Conservation (phyloP, 2,888 invertebrate species). For the Noctua comes region DNA sequence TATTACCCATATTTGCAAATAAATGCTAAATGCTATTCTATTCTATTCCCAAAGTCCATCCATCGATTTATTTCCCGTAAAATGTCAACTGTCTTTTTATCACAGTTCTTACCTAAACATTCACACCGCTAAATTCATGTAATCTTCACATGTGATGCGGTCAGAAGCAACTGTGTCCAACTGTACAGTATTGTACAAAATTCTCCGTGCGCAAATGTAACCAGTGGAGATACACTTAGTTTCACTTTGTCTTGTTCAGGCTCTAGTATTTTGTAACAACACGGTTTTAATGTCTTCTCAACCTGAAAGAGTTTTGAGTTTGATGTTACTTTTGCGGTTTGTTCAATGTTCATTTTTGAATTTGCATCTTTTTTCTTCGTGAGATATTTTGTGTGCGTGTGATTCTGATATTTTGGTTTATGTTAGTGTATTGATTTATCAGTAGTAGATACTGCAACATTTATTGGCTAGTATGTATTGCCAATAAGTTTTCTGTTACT, state of each 20-base stretch:
- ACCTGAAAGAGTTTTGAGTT: slow-evolving; percentile 33
- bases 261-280: slow-evolving; percentile 44
- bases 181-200: slow-evolving; percentile 55
- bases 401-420: neutral
- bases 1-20: too few relatives aligned
- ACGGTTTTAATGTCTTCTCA: slow-evolving; percentile 49
- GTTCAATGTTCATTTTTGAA: slow-evolving; percentile 9
- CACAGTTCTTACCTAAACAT: neutral
- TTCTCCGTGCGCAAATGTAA: slow-evolving; percentile 52
- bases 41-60: neutral
- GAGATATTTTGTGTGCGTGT: neutral
- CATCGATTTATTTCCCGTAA: neutral
- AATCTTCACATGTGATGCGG: slow-evolving; percentile 12
- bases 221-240: slow-evolving; percentile 36
- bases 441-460: neutral
- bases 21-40: too few relatives aligned
- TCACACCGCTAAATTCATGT: slow-evolving; percentile 7
- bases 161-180: slow-evolving; percentile 15
- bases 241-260: slow-evolving; percentile 46
- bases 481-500: neutral
- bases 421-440: neutral
- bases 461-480: neutral
- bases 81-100: neutral
- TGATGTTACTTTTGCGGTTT: slow-evolving; percentile 20
- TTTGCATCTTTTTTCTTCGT: neutral